Conservation (phyloP, 1,140 invertebrate genomes). For the Theocolax elegans region DNA sequence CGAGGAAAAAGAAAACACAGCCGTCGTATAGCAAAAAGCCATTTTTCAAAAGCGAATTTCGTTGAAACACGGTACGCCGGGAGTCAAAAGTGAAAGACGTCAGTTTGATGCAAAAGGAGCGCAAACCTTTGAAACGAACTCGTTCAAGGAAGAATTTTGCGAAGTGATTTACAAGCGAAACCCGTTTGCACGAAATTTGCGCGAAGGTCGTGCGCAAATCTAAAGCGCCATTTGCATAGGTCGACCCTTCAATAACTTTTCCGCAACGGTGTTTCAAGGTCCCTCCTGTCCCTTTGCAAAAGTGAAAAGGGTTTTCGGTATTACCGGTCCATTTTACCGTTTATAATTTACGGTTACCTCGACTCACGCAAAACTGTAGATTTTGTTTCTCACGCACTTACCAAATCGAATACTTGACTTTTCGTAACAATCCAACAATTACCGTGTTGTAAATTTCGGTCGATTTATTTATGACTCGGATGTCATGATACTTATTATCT, state of each 20-base stretch:
- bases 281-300: constrained; percentile 3
- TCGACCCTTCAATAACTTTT: constrained; percentile 56
- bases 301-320: constrained; percentile 47
- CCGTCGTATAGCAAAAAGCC: not conserved
- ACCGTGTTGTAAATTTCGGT: constrained; percentile 30
- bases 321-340: constrained; percentile 14
- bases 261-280: constrained; percentile 41
- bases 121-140: constrained; percentile 33
- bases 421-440: constrained; percentile 2
- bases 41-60: not conserved
- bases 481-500: constrained; percentile 10
- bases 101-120: constrained; percentile 20
- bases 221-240: constrained; percentile 53
- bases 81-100: not conserved
- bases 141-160: constrained; percentile 45
- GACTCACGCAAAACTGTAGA: constrained; percentile 12
- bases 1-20: too few species aligned
- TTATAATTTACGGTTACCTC: constrained; percentile 26
- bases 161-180: constrained; percentile 58
- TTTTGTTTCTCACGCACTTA: not conserved
- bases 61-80: too few species aligned
- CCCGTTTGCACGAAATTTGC: constrained; percentile 59
- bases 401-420: not conserved
- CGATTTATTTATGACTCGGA: not conserved
- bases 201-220: constrained; percentile 56